Conservation (phyloP, 2,797 vertebrate species). For the Pygocentrus nattereri region DNA sequence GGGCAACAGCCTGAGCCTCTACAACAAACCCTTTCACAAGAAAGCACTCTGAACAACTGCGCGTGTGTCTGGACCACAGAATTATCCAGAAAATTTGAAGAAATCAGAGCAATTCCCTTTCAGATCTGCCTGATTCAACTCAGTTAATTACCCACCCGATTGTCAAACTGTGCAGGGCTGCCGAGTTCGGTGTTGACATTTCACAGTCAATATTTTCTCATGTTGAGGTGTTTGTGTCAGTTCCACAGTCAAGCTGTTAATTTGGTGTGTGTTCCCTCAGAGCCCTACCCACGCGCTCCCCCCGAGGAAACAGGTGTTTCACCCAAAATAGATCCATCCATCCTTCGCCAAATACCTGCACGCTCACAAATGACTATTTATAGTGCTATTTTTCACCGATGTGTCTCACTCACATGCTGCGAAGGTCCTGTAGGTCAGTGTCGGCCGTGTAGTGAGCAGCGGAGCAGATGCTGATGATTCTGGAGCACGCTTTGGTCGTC, state of each 20-base stretch:
- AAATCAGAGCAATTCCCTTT: too few relatives aligned
- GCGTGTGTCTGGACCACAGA: too few relatives aligned
- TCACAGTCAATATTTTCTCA: neutral
- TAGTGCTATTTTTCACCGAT: neutral
- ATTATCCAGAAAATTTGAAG: too few relatives aligned
- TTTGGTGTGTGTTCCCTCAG: too few relatives aligned
- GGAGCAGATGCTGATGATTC: conserved; percentile 87
- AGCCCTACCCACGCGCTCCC: too few relatives aligned
- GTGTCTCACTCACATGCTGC: conserved; percentile 77
- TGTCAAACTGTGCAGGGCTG: neutral
- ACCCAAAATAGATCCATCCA: neutral
- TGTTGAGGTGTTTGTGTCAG: neutral
- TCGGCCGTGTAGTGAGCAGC: conserved; percentile 84
- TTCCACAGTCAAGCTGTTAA: neutral
- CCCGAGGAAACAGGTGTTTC: neutral
- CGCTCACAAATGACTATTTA: neutral
- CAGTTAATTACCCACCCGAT: neutral
- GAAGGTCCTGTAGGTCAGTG: conserved; percentile 81
- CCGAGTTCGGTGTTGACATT: neutral
- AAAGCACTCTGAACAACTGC: too few relatives aligned
- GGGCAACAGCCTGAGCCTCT: too few relatives aligned
- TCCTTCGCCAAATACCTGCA: neutral
- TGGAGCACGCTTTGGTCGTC: conserved; percentile 69
- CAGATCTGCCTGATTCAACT: too few relatives aligned
- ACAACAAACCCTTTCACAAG: too few relatives aligned